Base-by-base conservation (phyloP, 2,888 invertebrate genomes). In the Masnerella sp. region DNA sequence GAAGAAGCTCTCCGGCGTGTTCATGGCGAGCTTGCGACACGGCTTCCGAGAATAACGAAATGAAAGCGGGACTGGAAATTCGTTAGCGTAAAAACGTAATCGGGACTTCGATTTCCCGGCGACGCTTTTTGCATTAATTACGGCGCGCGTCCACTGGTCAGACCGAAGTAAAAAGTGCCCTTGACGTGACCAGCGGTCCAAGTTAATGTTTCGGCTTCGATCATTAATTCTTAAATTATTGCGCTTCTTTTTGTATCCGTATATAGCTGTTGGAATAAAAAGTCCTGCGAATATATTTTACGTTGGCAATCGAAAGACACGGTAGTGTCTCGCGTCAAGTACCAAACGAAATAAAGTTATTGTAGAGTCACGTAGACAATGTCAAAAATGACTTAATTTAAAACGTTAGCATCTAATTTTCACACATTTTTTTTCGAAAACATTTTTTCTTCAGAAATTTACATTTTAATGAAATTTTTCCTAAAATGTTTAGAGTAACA, bases 111-210 rank as follows among this genome's bases (percentile, higher is more conserved):
- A 51, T 59, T 52, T 59, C 17, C 62, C 47, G 62, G 52, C 34
- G 56, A 49, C 49, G 56, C 68, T 54, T 69, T 70, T 70, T 62
- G 54, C 49, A 70, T 56, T 70, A 69, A 52, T 69, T 69, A 61
- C 69, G 34, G 11, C 38, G 18, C 32, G 43, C 36, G 32, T 18
- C 49, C 28, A 52, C 52, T 38, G 51, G 38, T 20, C 11, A 45
- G 17, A 18, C 5, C 7, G 14, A 0, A 4, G 22, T 40, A 58
- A 58, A 68, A 58, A 58, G 9, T 40, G 36, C 36, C 22, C 58
- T 51, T 58, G 38, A 47, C 47, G 42, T 47, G 54, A 65, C 65
- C 38, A 20, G 2, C 20, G 38, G 38, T 14, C 5, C 3, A 18
- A 28, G 20, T 32, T 20, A 32, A 59, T 32, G 43, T 43, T 58